Percentiles rank a stretch among this genome's conserved stretches.
Conservation (phyloP, 2,113 vertebrate genomes). For the Mus pahari region DNA sequence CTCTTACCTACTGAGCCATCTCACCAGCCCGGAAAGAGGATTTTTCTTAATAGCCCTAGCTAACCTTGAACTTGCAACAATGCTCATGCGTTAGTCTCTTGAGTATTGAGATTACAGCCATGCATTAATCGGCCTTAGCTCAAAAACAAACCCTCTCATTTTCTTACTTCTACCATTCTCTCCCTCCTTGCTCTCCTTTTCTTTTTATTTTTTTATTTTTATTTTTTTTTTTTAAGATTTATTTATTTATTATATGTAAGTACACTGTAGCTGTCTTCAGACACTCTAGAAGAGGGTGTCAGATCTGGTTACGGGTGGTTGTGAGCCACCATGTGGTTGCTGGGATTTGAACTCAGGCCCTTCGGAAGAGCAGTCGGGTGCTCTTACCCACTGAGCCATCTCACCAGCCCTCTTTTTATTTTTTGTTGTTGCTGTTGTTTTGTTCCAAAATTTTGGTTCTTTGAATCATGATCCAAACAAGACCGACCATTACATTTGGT, state of each 20-base stretch:
- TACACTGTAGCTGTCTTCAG: too few relatives aligned
- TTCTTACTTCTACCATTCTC: not conserved
- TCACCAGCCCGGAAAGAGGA: not conserved
- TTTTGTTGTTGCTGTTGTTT: not conserved
- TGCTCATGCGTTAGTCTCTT: not conserved
- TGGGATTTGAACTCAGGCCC: too few relatives aligned
- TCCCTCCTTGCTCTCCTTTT: not conserved
- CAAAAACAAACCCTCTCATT: not conserved
- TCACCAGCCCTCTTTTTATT: too few relatives aligned
- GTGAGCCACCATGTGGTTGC: too few relatives aligned
- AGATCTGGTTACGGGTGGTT: too few relatives aligned
- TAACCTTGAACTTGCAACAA: not conserved
- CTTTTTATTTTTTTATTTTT: too few relatives aligned
- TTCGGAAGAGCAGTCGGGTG: too few relatives aligned
- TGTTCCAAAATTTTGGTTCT: not conserved
- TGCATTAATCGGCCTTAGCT: not conserved
- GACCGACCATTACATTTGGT: not conserved
- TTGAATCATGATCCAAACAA: slow-evolving; percentile 10
- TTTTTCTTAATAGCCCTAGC: not conserved
- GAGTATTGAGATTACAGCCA: not conserved
- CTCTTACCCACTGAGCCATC: too few relatives aligned
- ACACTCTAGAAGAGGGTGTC: too few relatives aligned
- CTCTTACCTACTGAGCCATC: too few relatives aligned
- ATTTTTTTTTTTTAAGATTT: too few relatives aligned
- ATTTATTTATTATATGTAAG: too few relatives aligned